A percentile compares a stretch with the other conserved stretches of the same genome.
phyloP scores from a whole-genome alignment of 2,888 invertebrate species.

The Brachyptera risi region DNA sequence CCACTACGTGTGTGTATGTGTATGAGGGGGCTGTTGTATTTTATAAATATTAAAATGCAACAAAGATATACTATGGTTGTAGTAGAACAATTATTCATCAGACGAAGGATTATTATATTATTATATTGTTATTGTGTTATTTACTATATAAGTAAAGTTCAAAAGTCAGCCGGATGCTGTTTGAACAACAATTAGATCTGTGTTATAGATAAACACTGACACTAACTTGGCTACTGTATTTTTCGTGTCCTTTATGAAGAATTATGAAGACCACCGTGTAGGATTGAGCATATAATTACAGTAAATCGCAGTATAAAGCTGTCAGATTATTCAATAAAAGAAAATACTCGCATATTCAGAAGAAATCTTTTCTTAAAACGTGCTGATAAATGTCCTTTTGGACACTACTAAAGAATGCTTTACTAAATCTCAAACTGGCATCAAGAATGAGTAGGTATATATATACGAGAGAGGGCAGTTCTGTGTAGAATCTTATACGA shows the following conservation, averaged over 20 bases:
- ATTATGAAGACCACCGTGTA: conserved; percentile 13
- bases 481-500: not conserved
- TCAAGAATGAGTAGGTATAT: not conserved
- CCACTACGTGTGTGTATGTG: too few relatives aligned
- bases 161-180: not conserved
- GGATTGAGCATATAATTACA: conserved; percentile 15
- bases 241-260: not conserved
- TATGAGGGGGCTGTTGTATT: too few relatives aligned
- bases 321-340: conserved; percentile 19
- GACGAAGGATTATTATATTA: not conserved
- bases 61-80: not conserved
- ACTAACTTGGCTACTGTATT: not conserved
- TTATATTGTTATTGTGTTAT: not conserved
- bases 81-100: not conserved
- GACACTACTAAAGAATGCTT: not conserved
- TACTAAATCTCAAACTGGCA: not conserved
- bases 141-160: too few relatives aligned
- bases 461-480: not conserved
- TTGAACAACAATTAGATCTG: not conserved
- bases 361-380: not conserved
- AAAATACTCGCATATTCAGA: not conserved
- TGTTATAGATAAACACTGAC: not conserved
- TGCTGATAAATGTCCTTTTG: conserved; percentile 1
- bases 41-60: not conserved
- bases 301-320: conserved; percentile 16